Evolutionary conservation across 1,140 invertebrate species (phyloP).

Genomic region (Belonocnema kinseyi): DNA sequence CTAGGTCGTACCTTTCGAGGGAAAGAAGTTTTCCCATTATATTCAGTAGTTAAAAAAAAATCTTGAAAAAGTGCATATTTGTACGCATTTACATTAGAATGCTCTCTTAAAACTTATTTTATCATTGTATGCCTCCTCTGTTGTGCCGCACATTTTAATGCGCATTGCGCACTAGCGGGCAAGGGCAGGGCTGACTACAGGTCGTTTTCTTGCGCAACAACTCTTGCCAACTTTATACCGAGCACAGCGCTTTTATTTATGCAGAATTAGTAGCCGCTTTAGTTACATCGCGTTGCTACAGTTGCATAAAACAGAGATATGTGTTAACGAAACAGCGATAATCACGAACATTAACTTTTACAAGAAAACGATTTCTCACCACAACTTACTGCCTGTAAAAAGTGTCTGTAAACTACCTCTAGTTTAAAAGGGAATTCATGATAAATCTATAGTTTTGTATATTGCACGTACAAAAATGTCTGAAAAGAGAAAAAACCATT

Average conservation of each 20-base stretch:
- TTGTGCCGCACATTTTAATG: slow-evolving; percentile 55
- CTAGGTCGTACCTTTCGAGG: no score
- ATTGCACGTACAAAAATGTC: no score
- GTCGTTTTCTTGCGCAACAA: slow-evolving; percentile 69
- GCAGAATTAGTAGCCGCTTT: slow-evolving; percentile 11
- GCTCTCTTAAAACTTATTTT: slow-evolving; percentile 41
- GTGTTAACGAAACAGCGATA: slow-evolving; percentile 25
- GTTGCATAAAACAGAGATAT: slow-evolving; percentile 25
- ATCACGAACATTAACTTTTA: not conserved
- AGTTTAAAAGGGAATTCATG: not conserved
- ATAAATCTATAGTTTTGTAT: no score
- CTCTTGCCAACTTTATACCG: slow-evolving; percentile 46
- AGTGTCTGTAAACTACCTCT: not conserved
- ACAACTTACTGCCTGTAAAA: not conserved
- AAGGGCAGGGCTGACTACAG: slow-evolving; percentile 67
- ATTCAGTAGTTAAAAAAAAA: no score
- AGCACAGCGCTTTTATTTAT: slow-evolving; percentile 13
- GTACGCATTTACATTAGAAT: no score
- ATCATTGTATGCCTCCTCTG: slow-evolving; percentile 41
- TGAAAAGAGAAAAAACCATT: no score
- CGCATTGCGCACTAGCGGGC: slow-evolving; percentile 60
- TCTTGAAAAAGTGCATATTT: no score
- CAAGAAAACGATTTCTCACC: slow-evolving; percentile 9
- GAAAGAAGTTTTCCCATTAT: no score
- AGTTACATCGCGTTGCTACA: slow-evolving; percentile 19